Conservation (phyloP, 2,888 invertebrate species). For the Agriotes lineatus region DNA sequence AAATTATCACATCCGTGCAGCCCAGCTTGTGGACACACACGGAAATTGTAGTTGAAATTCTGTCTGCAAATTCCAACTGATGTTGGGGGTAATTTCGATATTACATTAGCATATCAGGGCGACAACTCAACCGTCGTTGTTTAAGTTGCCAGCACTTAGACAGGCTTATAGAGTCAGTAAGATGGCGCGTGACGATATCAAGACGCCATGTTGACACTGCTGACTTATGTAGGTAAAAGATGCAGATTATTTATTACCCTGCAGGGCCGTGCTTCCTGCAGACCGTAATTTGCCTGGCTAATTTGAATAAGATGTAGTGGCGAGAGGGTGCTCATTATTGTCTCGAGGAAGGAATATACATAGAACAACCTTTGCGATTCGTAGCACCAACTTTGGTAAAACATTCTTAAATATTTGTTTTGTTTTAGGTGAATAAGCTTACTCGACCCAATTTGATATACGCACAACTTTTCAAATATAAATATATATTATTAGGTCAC, state of each 20-base stretch:
- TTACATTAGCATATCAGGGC: slow-evolving; percentile 48
- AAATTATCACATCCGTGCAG: no score
- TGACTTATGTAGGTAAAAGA: slow-evolving; percentile 44
- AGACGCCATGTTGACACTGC: slow-evolving; percentile 39
- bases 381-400: no score
- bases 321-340: background rate
- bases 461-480: no score
- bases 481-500: no score
- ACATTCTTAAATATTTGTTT: no score
- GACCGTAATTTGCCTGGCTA: slow-evolving; percentile 24
- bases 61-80: slow-evolving; percentile 33
- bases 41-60: slow-evolving; percentile 8
- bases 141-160: slow-evolving; percentile 44
- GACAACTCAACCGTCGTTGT: slow-evolving; percentile 45
- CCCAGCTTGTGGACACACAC: background rate
- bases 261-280: slow-evolving; percentile 20
- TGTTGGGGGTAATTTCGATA: slow-evolving; percentile 42
- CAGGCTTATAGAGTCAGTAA: slow-evolving; percentile 52
- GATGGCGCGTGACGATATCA: slow-evolving; percentile 53
- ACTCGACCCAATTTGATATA: no score
- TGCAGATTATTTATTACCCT: slow-evolving; percentile 39
- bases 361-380: background rate
- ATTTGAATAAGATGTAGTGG: slow-evolving; percentile 36
- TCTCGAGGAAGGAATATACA: background rate
- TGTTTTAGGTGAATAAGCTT: no score